phyloP scores from a whole-genome alignment of 64 coral and sea anemone genomes.

The Dendronephthya gigantea region DNA sequence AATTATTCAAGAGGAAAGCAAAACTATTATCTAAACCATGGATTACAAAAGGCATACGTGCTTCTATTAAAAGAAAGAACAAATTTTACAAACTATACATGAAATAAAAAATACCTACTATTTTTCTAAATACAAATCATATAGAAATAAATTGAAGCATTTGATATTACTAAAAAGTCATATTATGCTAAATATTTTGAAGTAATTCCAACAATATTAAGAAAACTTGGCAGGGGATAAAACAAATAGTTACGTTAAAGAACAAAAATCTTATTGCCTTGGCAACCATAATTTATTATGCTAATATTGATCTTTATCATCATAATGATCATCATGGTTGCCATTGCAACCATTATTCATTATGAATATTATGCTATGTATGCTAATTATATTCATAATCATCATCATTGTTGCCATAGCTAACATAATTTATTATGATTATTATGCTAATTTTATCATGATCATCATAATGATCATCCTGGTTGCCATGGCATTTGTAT shows the following conservation, averaged over 20 bases:
- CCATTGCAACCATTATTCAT: no score
- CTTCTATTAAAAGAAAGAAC: background rate
- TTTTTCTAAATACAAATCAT: background rate
- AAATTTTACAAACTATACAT: background rate
- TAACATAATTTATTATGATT: no score
- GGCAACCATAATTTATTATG: no score
- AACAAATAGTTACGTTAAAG: background rate
- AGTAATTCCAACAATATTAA: background rate
- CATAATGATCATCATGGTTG: no score
- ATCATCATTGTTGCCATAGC: no score
- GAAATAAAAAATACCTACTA: background rate
- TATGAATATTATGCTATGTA: no score
- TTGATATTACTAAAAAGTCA: background rate
- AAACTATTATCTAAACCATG: background rate
- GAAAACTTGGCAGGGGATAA: background rate
- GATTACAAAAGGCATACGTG: slow-evolving; percentile 1
- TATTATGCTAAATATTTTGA: background rate
- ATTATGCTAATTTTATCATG: no score
- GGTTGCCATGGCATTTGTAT: no score
- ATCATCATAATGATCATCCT: no score
- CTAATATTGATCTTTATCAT: no score
- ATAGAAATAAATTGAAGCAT: background rate
- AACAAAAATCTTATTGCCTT: no score
- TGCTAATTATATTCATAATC: no score
- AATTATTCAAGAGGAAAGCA: background rate